These are phyloP conservation scores for Forbesichthys agassizii DNA, from an alignment of 2,113 vertebrate species.

Conservation along the genomic window DNA sequence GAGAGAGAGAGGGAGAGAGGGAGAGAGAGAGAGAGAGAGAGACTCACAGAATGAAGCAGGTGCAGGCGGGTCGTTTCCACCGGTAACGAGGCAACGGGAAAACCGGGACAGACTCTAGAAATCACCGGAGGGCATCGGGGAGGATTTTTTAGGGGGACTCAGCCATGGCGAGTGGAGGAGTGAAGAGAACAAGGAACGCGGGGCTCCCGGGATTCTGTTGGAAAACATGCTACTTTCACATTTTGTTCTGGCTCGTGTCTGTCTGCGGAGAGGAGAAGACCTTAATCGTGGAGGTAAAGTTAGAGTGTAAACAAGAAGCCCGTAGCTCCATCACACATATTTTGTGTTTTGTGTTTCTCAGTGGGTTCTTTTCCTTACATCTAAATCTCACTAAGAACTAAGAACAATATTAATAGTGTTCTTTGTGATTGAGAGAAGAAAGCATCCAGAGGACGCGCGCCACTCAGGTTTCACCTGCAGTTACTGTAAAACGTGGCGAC, in stretches of 20 bases:
- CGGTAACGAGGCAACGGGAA: conserved; percentile 47
- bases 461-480: neutral
- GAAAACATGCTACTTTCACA: conserved; percentile 77
- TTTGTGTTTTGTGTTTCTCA: neutral
- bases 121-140: conserved; percentile 51
- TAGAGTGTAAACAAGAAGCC: conserved; percentile 10
- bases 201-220: conserved; percentile 72
- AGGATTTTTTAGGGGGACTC: conserved; percentile 48
- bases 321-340: neutral
- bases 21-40: neutral
- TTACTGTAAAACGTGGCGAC: neutral
- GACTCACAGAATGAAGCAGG: conserved; percentile 43
- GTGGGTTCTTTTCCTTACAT: neutral
- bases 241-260: conserved; percentile 76
- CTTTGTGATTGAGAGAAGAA: too few relatives aligned
- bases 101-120: conserved; percentile 59
- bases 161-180: conserved; percentile 72
- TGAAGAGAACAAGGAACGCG: conserved; percentile 66
- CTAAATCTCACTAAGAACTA: neutral
- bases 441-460: too few relatives aligned
- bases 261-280: conserved; percentile 78
- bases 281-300: conserved; percentile 78
- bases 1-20: neutral
- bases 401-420: too few relatives aligned
- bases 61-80: conserved; percentile 33